Conservation (phyloP, 2,113 vertebrate species). For the Tachysurus fulvidraco region DNA sequence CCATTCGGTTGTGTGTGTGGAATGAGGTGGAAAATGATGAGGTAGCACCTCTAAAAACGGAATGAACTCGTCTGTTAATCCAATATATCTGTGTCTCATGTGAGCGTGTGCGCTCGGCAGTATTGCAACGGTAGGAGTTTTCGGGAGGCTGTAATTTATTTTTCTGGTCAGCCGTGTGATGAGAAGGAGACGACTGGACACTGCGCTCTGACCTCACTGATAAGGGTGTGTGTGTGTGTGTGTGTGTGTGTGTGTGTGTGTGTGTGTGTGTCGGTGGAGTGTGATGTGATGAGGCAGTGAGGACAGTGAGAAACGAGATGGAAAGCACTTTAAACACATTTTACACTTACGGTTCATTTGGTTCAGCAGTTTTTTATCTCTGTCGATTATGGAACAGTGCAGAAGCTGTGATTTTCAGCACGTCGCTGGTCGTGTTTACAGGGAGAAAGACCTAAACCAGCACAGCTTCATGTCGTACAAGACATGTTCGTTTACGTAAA, state of each 20-base stretch:
- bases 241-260: neutral
- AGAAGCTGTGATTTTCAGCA: neutral
- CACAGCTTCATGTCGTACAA: neutral
- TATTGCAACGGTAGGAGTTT: conserved; percentile 34
- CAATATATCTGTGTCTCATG: conserved; percentile 52
- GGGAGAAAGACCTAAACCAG: neutral
- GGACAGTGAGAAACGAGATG: conserved; percentile 15
- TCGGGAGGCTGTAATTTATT: conserved; percentile 34
- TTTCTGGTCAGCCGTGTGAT: conserved; percentile 47
- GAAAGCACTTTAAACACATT: conserved; percentile 18
- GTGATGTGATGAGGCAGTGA: conserved; percentile 9
- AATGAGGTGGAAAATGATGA: conserved; percentile 51
- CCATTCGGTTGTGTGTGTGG: conserved; percentile 21
- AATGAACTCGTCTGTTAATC: conserved; percentile 52
- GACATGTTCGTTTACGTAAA: neutral
- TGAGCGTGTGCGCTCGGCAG: conserved; percentile 19
- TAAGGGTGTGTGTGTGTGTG: neutral
- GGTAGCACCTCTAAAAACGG: conserved; percentile 50
- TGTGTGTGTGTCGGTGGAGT: neutral
- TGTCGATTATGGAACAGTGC: neutral
- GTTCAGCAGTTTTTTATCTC: conserved; percentile 14
- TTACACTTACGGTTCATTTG: neutral
- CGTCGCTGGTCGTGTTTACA: neutral
- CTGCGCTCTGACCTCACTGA: conserved; percentile 41
- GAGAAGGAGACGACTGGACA: conserved; percentile 36